Base-by-base conservation (phyloP, 2,888 invertebrate genomes). In the Patella depressa region DNA sequence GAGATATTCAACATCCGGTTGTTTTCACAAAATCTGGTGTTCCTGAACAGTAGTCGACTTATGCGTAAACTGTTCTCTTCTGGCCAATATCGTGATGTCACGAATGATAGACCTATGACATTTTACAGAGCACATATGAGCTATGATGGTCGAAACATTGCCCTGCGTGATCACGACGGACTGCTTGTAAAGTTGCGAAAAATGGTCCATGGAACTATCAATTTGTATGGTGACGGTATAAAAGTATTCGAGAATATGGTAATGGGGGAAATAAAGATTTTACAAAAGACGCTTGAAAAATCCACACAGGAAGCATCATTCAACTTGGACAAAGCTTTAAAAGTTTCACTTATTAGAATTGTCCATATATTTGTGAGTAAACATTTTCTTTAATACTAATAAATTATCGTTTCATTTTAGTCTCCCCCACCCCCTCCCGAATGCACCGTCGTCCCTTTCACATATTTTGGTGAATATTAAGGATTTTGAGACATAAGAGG, bases 361-460 rank as follows among this genome's bases (percentile, higher is more conserved):
- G n/a, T 65, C n/a, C 19, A 65, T n/a, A 65, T 65, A n/a, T 65
- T 65, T 65, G 59, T 65, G 19, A 65, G 59, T 65, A 29, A 29
- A 29, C 29, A 29, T 29, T 29, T 29, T 29, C 29, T 29, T 29
- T 29, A 29, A 29, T 29, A 29, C 29, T 29, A 29, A 29, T 29
- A 29, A 29, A 29, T 29, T 29, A 29, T 29, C 29, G 29, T 29
- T 29, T 29, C 29, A 29, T 29, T 29, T 29, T 29, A 29, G 29
- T 29, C 29, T 29, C 29, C 29, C 29, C 29, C 29, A 29, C 29
- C 29, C 29, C 29, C 29, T 29, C 29, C 29, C 29, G 29, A 29
- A 2, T 29, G 29, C 29, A 29, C 29, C 29, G 29, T 29, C 29
- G 29, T 29, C 29, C 29, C 29, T 29, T 29, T 29, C 29, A 29